phyloP scores from a whole-genome alignment of 2,797 vertebrate genomes.

The Sarcophilus harrisii region DNA sequence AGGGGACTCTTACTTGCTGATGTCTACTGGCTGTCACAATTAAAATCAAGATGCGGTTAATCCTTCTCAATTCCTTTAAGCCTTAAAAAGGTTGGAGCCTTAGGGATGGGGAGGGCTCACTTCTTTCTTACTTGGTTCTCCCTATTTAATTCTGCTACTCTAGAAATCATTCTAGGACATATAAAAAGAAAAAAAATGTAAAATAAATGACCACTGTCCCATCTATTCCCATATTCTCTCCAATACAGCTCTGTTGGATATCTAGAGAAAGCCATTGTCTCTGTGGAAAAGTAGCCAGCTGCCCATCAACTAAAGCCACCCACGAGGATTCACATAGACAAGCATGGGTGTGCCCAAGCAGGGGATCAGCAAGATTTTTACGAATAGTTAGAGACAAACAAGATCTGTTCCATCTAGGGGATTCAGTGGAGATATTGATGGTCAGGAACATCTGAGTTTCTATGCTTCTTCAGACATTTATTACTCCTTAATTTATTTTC shows the following conservation, averaged over 20 bases:
- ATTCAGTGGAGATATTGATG: slow-evolving; percentile 29
- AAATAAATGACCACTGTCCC: not conserved
- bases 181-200: not conserved
- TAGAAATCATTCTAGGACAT: not conserved
- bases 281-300: slow-evolving; percentile 14
- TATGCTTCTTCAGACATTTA: not conserved
- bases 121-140: not conserved
- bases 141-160: not conserved
- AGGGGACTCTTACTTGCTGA: slow-evolving; percentile 1
- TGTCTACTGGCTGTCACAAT: slow-evolving; percentile 47
- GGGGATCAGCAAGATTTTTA: slow-evolving; percentile 59
- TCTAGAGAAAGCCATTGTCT: slow-evolving; percentile 8
- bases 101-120: not conserved
- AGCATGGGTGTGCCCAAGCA: not conserved
- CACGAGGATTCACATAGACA: slow-evolving; percentile 47
- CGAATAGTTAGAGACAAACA: slow-evolving; percentile 49
- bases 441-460: not conserved
- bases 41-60: slow-evolving; percentile 56
- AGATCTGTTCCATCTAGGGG: slow-evolving; percentile 61
- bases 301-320: slow-evolving; percentile 52
- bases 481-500: not conserved
- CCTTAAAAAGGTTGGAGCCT: not conserved
- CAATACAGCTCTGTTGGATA: not conserved
- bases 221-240: not conserved
- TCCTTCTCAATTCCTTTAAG: slow-evolving; percentile 10